Evolutionary conservation across 2,113 vertebrate genomes (phyloP).

Genomic region (Gadus chalcogrammus): DNA sequence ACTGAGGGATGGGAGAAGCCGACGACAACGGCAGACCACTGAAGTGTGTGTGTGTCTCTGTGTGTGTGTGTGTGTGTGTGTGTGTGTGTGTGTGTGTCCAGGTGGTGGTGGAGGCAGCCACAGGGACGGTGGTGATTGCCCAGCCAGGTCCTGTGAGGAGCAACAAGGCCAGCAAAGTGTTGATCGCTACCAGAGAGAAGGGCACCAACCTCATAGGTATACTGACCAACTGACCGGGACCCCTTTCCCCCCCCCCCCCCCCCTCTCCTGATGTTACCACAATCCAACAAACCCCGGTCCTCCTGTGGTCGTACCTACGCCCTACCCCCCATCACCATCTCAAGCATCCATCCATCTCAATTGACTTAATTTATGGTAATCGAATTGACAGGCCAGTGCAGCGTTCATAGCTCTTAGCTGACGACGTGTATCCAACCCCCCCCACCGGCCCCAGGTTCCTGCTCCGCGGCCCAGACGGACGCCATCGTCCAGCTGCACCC

Average conservation of each 20-base stretch:
- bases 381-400: background rate
- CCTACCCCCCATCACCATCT: no score
- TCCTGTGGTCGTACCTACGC: no score
- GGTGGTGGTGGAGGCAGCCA: constrained; percentile 71
- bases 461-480: constrained; percentile 77
- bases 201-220: constrained; percentile 87
- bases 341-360: no score
- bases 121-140: constrained; percentile 63
- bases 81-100: constrained; percentile 40
- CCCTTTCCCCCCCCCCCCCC: background rate
- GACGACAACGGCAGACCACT: no score
- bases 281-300: background rate
- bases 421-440: background rate
- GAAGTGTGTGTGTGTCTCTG: no score
- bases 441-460: constrained; percentile 72
- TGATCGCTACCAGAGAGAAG: constrained; percentile 74
- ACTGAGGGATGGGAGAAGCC: no score
- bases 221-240: background rate
- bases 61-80: background rate
- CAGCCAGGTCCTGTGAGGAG: constrained; percentile 60
- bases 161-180: constrained; percentile 72
- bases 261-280: background rate
- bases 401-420: background rate
- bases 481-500: constrained; percentile 76
- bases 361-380: no score